phyloP scores from a whole-genome alignment of 2,797 vertebrate species.

The Rallus crepitans region DNA sequence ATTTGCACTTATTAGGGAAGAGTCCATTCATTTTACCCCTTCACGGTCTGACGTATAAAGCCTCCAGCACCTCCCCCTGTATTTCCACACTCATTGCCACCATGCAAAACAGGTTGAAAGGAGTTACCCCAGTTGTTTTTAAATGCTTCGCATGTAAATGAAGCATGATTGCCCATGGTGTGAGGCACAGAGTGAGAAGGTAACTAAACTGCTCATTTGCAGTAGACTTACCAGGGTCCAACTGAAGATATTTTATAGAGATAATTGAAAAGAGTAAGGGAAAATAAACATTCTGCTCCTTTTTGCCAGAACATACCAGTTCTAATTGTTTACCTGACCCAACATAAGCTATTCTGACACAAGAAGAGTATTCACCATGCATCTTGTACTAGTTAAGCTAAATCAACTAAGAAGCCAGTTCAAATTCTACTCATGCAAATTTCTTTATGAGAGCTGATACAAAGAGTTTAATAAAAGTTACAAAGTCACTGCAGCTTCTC shows the following conservation, averaged over 20 bases:
- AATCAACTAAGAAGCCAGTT: not conserved
- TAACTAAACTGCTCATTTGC: not conserved
- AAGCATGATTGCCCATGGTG: not conserved
- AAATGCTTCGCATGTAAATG: not conserved
- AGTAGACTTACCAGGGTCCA: not conserved
- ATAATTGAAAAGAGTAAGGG: not conserved
- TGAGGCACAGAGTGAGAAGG: not conserved
- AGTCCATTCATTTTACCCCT: not conserved
- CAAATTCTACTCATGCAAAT: not conserved
- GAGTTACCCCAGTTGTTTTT: not conserved
- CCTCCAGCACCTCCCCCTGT: not conserved
- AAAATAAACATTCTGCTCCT: not conserved
- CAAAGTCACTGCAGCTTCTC: not conserved
- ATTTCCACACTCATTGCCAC: not conserved
- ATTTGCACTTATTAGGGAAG: constrained; percentile 2
- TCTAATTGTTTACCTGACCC: not conserved
- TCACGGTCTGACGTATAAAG: not conserved
- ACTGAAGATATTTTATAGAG: not conserved
- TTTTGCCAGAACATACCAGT: not conserved
- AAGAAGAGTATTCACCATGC: not conserved
- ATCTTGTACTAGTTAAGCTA: not conserved
- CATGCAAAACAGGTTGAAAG: not conserved
- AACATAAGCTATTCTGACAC: not conserved
- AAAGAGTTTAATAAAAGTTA: not conserved
- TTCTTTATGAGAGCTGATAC: not conserved